Percentiles rank a stretch among this genome's conserved stretches.
Evolutionary conservation across 2,888 invertebrate species (phyloP).

Genomic region (Eristalis tenax): DNA sequence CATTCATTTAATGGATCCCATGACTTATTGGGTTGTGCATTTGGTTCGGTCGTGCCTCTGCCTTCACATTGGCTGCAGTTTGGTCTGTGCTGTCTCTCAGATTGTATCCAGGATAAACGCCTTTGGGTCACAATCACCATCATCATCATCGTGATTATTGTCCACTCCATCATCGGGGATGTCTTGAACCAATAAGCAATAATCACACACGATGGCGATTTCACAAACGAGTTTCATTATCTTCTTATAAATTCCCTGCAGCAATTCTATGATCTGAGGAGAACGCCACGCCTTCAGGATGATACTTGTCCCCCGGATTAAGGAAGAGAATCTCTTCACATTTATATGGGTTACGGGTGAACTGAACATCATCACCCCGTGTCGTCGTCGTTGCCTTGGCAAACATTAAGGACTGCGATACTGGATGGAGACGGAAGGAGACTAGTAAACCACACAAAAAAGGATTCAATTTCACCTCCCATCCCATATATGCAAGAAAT

Average conservation of each 20-base stretch:
- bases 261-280: background rate
- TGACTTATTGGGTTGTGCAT: background rate
- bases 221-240: constrained; percentile 51
- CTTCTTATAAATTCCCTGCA: constrained; percentile 35
- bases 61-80: background rate
- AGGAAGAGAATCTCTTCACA: constrained; percentile 40
- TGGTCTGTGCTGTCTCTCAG: background rate
- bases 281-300: constrained; percentile 39
- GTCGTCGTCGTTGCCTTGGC: constrained; percentile 37
- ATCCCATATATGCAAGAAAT: constrained; percentile 60
- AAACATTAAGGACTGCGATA: constrained; percentile 37
- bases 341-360: constrained; percentile 63
- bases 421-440: background rate
- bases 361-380: constrained; percentile 42
- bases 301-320: constrained; percentile 37
- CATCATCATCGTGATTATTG: background rate
- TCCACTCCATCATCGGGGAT: constrained; percentile 23
- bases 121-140: constrained; percentile 24
- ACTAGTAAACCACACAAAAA: constrained; percentile 37
- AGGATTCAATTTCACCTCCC: constrained; percentile 47
- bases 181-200: constrained; percentile 48
- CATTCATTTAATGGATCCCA: background rate
- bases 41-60: background rate
- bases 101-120: constrained; percentile 18
- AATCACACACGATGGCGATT: constrained; percentile 42